These are phyloP conservation scores for Orcinus orca DNA, from an alignment of 2,113 vertebrate species.

Conservation along the genomic window DNA sequence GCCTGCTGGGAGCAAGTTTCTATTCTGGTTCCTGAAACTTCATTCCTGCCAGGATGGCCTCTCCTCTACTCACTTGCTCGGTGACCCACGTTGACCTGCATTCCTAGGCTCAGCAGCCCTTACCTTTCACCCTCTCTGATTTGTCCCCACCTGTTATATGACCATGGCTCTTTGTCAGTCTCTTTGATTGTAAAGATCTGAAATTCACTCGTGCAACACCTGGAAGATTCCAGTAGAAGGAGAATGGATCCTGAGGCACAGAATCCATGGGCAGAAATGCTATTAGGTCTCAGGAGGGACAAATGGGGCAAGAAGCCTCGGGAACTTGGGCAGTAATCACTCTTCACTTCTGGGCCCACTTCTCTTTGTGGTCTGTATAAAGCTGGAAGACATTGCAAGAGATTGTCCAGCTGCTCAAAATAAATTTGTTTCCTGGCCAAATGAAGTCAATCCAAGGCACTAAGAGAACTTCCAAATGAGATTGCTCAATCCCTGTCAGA, in stretches of 20 bases:
- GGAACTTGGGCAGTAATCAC: background rate
- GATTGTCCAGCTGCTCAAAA: slow-evolving; percentile 34
- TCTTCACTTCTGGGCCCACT: background rate
- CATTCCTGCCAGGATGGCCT: background rate
- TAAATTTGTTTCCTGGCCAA: slow-evolving; percentile 41
- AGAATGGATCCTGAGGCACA: background rate
- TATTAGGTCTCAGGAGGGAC: background rate
- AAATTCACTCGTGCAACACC: background rate
- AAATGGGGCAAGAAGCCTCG: background rate
- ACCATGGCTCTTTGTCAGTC: background rate
- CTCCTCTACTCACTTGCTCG: background rate
- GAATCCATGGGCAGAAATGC: background rate
- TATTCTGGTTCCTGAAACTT: background rate
- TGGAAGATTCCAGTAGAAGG: background rate
- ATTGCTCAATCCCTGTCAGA: background rate
- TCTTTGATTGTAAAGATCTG: background rate
- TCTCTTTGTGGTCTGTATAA: background rate
- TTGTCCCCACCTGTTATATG: background rate
- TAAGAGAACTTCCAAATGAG: slow-evolving; percentile 16
- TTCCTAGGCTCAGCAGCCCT: background rate
- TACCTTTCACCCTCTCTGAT: background rate
- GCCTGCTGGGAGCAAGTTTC: background rate
- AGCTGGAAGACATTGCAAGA: background rate
- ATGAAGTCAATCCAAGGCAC: slow-evolving; percentile 30
- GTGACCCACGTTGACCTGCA: background rate